These are phyloP conservation scores for Xenops minutus DNA, from an alignment of 2,797 vertebrate species.

Conservation along the genomic window DNA sequence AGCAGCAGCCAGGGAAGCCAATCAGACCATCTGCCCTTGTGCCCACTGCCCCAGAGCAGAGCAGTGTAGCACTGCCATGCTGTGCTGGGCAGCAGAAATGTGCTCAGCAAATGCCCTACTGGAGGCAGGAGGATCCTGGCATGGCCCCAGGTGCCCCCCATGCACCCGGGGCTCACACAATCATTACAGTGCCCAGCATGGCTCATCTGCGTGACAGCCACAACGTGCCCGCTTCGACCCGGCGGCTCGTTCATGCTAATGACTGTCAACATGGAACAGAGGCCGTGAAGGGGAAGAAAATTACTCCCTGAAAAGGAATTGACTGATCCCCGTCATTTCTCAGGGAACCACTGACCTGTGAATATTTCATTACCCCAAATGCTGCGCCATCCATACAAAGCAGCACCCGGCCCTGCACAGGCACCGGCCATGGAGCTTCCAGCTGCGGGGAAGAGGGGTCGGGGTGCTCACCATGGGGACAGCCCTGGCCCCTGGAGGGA, in stretches of 20 bases:
- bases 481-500: background rate
- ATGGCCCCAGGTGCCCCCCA: rapidly evolving
- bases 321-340: conserved; percentile 95
- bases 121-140: background rate
- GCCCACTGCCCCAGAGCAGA: background rate
- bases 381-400: conserved; percentile 86
- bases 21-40: rapidly evolving
- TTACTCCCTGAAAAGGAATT: conserved; percentile 91
- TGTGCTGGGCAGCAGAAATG: background rate
- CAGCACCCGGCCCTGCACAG: background rate
- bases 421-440: background rate
- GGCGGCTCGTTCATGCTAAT: conserved; percentile 81
- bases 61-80: rapidly evolving
- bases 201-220: conserved; percentile 67
- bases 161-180: rapidly evolving
- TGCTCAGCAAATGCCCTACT: background rate
- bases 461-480: rapidly evolving
- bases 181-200: background rate
- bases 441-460: rapidly evolving
- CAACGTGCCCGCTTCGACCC: conserved; percentile 72
- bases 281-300: conserved; percentile 85
- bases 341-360: conserved; percentile 96
- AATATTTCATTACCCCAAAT: conserved; percentile 96
- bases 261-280: conserved; percentile 84
- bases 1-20: background rate